Conservation (phyloP, 1,140 invertebrate species). For the Drosophila quadrilineata region DNA sequence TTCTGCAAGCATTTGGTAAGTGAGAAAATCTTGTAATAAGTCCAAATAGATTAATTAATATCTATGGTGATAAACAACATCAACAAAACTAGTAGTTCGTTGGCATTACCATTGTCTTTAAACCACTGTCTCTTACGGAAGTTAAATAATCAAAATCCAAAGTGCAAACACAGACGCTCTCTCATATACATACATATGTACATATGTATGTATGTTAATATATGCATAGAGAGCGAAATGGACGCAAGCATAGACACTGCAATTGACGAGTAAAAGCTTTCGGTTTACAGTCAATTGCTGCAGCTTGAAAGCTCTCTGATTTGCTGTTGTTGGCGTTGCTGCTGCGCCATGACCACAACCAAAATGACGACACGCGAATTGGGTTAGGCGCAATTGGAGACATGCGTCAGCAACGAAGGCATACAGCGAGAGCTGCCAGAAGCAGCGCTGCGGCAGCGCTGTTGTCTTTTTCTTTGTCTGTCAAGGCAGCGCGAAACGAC, state of each 20-base stretch:
- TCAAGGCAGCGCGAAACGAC: neutral
- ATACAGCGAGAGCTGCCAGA: constrained; percentile 9
- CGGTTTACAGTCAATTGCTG: neutral
- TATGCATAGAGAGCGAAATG: neutral
- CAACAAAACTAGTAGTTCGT: constrained; percentile 10
- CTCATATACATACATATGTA: neutral
- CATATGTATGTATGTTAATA: too few species aligned
- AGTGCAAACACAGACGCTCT: neutral
- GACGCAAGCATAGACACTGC: neutral
- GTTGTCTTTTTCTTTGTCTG: constrained; percentile 34
- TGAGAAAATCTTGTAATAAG: too few species aligned
- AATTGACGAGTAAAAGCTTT: constrained; percentile 5
- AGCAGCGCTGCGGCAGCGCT: constrained; percentile 9
- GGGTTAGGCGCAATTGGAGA: constrained; percentile 65
- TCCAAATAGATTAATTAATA: too few species aligned
- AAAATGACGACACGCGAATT: constrained; percentile 63
- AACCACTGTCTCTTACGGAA: constrained; percentile 14
- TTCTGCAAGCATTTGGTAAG: neutral
- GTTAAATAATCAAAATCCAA: constrained; percentile 12
- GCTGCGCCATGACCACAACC: constrained; percentile 48
- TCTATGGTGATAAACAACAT: too few species aligned
- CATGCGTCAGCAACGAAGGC: constrained; percentile 49
- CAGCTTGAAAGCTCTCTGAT: neutral
- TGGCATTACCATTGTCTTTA: constrained; percentile 10
- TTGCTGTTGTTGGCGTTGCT: constrained; percentile 14